phyloP scores from a whole-genome alignment of 2,113 vertebrate species.

The Phalacrocorax brasilianus region DNA sequence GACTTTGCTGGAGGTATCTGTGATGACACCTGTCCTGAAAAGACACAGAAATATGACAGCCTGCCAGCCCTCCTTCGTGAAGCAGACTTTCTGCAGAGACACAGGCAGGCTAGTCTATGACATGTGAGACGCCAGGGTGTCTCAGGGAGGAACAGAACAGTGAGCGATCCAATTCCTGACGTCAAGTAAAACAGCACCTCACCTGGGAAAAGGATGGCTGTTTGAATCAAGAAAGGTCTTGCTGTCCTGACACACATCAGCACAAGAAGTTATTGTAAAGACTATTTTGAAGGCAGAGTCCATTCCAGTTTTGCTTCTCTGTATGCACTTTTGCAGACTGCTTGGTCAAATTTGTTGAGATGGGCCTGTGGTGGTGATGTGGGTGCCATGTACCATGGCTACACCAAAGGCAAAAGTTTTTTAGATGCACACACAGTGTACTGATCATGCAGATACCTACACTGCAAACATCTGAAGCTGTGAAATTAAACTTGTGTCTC shows the following conservation, averaged over 20 bases:
- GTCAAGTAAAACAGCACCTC: neutral
- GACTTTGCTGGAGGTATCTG: neutral
- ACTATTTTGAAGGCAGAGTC: neutral
- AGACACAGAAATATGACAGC: neutral
- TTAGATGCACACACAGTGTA: neutral
- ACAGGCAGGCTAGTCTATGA: neutral
- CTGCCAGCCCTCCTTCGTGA: neutral
- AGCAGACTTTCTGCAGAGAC: neutral
- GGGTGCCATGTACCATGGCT: neutral
- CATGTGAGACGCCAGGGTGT: accelerated
- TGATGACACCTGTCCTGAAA: neutral
- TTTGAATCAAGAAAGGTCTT: neutral
- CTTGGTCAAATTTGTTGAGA: neutral
- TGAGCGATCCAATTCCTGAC: neutral
- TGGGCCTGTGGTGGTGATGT: neutral
- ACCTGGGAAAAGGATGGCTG: neutral
- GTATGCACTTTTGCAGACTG: neutral
- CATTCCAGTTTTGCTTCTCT: neutral
- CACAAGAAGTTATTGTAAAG: neutral
- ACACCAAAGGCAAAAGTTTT: neutral
- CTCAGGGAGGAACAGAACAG: neutral
- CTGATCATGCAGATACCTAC: neutral
- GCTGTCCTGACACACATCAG: neutral
- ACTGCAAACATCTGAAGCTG: neutral
- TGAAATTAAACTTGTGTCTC: neutral